Percentiles rank a stretch among this genome's conserved stretches.
phyloP scores from a whole-genome alignment of 2,888 invertebrate species.

The Melitaea athalia region DNA sequence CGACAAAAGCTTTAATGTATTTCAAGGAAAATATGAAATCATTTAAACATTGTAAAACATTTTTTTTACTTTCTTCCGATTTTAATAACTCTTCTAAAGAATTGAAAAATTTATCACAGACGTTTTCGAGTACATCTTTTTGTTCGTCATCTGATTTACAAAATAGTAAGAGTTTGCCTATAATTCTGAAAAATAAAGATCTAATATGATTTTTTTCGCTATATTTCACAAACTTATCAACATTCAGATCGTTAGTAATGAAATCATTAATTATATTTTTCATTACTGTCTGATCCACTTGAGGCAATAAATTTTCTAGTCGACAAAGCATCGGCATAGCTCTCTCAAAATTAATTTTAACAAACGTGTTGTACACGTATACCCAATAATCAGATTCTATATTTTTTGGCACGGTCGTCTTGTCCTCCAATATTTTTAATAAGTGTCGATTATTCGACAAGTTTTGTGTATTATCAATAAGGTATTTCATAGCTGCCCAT shows the following conservation, averaged over 20 bases:
- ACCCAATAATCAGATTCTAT: conserved; percentile 54
- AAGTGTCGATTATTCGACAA: conserved; percentile 17
- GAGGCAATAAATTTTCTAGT: conserved; percentile 47
- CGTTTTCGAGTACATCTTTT: conserved; percentile 43
- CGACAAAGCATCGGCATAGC: conserved; percentile 44
- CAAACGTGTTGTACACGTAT: conserved; percentile 46
- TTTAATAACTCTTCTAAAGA: conserved; percentile 41
- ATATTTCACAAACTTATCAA: conserved; percentile 31
- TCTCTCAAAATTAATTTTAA: conserved; percentile 38
- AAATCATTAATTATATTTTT: conserved; percentile 42
- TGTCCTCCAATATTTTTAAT: conserved; percentile 33
- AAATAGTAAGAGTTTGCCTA: conserved; percentile 55
- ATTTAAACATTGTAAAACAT: conserved; percentile 38
- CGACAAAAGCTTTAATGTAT: conserved; percentile 53
- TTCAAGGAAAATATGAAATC: conserved; percentile 48
- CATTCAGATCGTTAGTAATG: conserved; percentile 41
- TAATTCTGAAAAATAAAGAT: conserved; percentile 47
- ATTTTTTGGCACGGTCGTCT: conserved; percentile 44
- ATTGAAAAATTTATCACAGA: conserved; percentile 51
- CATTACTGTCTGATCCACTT: conserved; percentile 45
- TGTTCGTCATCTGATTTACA: conserved; percentile 48
- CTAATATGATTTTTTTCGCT: conserved; percentile 6
- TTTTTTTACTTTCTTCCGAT: conserved; percentile 21
- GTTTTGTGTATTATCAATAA: conserved; percentile 44
- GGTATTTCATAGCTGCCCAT: conserved; percentile 54